Evolutionary conservation across 1,140 invertebrate genomes (phyloP), one percentile per base, ranked within the genome.

Genomic region (Stenopsyche tienmushanensis): DNA sequence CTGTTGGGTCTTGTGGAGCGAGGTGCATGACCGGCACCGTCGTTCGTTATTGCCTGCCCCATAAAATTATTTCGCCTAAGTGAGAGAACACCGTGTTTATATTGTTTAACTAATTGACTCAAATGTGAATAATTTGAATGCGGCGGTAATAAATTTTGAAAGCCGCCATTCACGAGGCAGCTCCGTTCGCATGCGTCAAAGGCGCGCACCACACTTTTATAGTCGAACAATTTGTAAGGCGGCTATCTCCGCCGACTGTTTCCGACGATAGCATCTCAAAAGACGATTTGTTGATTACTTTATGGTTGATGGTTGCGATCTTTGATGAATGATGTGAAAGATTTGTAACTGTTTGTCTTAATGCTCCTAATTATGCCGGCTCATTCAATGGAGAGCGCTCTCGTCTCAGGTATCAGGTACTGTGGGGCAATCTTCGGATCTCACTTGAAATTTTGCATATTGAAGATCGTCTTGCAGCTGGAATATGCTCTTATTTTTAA

Each of bases 81-180:
- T 10, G 45, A 20, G 3, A 20, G 18, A 21, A 5, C 5, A 10
- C 49, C 2, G 5, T 34, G n/a, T n/a, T 64, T 39, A 49, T 65
- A 57, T 65, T 57, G 63, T 65, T 57, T n/a, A 21, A 55, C 44
- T 65, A 58, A 65, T 65, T 65, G 63, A 57, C 39, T 41, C 24
- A 24, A 25, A 64, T 64, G 26, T 57, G 53, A 65, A 65, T 53
- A 59, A 59, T 59, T 59, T 59, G 3, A 59, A 41, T 18, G 21
- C 18, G 18, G 7, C n/a, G 23, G 13, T 34, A 34, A 34, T 34
- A 13, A n/a, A n/a, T n/a, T n/a, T n/a, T n/a, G n/a, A n/a, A n/a
- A n/a, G n/a, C n/a, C n/a, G n/a, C n/a, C n/a, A n/a, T n/a, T n/a
- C n/a, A n/a, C n/a, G n/a, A n/a, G n/a, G n/a, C n/a, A n/a, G n/a